These are phyloP conservation scores for Polyodon spathula DNA, from an alignment of 2,113 vertebrate genomes.

Conservation along the genomic window DNA sequence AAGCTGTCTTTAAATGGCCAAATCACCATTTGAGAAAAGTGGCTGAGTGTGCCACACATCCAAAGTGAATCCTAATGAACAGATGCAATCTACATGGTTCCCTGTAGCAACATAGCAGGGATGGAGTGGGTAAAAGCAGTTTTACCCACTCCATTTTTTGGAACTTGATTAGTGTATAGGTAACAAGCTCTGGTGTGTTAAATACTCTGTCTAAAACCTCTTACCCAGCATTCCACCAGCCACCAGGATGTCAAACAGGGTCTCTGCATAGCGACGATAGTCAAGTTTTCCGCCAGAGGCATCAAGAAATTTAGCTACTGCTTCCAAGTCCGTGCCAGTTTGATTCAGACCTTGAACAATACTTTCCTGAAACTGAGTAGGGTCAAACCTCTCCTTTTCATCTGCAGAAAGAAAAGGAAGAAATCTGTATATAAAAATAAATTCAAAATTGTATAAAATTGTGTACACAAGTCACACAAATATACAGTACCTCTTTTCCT, in stretches of 20 bases:
- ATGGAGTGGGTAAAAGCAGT: no score
- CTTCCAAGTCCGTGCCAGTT: constrained; percentile 97
- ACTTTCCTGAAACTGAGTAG: constrained; percentile 99
- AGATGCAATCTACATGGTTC: no score
- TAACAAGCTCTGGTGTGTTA: no score
- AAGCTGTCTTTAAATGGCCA: no score
- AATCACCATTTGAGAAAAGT: no score
- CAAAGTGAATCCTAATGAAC: no score
- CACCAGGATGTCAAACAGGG: constrained; percentile 98
- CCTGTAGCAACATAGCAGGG: no score
- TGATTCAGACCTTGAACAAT: constrained; percentile 99
- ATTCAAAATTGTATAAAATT: neutral
- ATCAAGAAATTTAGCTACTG: constrained; percentile 97
- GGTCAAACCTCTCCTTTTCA: constrained; percentile 99
- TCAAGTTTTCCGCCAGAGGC: constrained; percentile 97
- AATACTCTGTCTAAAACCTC: no score
- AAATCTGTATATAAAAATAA: neutral
- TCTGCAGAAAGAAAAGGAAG: constrained; percentile 50
- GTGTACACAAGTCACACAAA: neutral
- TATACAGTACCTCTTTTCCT: constrained; percentile 87
- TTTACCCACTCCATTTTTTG: no score
- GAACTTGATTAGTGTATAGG: no score
- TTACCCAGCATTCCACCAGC: constrained; percentile 98
- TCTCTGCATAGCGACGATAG: constrained; percentile 99
- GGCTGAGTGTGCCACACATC: no score